These are phyloP conservation scores for Rhincodon typus DNA, from an alignment of 2,797 vertebrate genomes.

Conservation along the genomic window DNA sequence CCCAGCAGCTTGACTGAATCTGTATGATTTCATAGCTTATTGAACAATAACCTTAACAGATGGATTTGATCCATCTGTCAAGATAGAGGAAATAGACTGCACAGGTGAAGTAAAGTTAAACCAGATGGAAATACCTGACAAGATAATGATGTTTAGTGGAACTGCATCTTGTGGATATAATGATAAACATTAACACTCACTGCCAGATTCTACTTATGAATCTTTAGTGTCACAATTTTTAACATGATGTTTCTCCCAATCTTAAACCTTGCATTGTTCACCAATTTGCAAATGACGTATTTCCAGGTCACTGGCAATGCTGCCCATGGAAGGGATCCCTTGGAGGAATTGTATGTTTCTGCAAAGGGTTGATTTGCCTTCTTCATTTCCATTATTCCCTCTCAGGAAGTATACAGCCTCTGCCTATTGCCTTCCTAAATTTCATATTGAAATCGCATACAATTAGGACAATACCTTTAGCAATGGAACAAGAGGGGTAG, in stretches of 20 bases:
- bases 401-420: background rate
- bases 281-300: background rate
- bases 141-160: background rate
- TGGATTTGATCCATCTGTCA: conserved; percentile 33
- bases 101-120: conserved; percentile 29
- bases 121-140: conserved; percentile 12
- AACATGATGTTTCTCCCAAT: background rate
- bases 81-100: background rate
- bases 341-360: background rate
- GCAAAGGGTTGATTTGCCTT: background rate
- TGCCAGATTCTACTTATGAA: background rate
- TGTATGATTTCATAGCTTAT: conserved; percentile 34
- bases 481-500: background rate
- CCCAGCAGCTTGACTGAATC: conserved; percentile 26
- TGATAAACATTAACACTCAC: background rate
- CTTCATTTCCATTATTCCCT: background rate
- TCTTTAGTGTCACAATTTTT: background rate
- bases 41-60: conserved; percentile 33
- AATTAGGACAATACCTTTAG: background rate
- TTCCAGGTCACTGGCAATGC: background rate
- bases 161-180: background rate
- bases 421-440: background rate
- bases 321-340: background rate
- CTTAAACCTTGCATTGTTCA: background rate
- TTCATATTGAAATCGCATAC: background rate